A percentile compares a stretch with the other conserved stretches of the same genome.
These are phyloP conservation scores for Boloria euphrosyne DNA, from an alignment of 2,888 invertebrate species.

Conservation along the genomic window DNA sequence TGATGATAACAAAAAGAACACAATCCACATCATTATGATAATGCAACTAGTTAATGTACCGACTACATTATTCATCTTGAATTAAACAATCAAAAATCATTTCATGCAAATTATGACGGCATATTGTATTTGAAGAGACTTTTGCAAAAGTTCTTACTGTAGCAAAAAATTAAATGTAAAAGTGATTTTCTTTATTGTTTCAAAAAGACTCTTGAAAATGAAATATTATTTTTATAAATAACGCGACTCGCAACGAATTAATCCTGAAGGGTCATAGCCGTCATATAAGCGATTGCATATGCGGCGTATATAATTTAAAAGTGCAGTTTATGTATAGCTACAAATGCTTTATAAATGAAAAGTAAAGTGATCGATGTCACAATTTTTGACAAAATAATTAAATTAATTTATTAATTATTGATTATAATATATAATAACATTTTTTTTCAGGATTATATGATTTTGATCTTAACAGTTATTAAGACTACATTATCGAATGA, in stretches of 20 bases:
- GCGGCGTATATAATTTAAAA: slow-evolving; percentile 18
- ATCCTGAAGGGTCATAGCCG: slow-evolving; percentile 22
- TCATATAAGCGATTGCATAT: slow-evolving; percentile 16
- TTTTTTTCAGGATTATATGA: too few species aligned
- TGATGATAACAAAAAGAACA: slow-evolving; percentile 10
- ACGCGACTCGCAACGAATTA: slow-evolving; percentile 20
- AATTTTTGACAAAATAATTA: too few species aligned
- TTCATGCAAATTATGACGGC: slow-evolving; percentile 15
- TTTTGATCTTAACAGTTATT: too few species aligned
- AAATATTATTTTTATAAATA: slow-evolving; percentile 24
- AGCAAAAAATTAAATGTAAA: slow-evolving; percentile 24
- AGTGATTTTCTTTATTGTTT: slow-evolving; percentile 27
- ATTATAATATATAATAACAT: too few species aligned
- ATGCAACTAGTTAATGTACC: slow-evolving; percentile 21
- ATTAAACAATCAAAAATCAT: slow-evolving; percentile 18
- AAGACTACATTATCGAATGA: too few species aligned
- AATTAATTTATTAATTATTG: too few species aligned
- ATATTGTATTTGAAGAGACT: slow-evolving; percentile 26
- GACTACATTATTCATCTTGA: slow-evolving; percentile 21
- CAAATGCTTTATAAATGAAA: slow-evolving; percentile 14
- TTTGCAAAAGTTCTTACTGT: slow-evolving; percentile 16
- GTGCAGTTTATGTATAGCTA: slow-evolving; percentile 10
- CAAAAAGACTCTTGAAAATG: slow-evolving; percentile 20
- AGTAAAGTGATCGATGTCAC: background rate
- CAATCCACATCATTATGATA: slow-evolving; percentile 10